phyloP scores from a whole-genome alignment of 2,888 invertebrate genomes.

The Alentia gelatinosa region DNA sequence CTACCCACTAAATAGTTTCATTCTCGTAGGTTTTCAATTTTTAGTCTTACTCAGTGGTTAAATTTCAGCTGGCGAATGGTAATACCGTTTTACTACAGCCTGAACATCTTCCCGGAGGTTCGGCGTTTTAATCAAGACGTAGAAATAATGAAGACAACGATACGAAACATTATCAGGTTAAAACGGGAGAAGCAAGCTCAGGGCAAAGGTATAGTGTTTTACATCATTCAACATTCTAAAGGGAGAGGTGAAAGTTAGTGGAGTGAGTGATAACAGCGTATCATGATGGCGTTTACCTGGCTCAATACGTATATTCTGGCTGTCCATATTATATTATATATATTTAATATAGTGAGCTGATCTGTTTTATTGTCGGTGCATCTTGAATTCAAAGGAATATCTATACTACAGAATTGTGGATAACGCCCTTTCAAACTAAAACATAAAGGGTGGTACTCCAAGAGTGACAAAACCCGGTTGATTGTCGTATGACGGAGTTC shows the following conservation, averaged over 20 bases:
- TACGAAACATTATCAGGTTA: slow-evolving; percentile 61
- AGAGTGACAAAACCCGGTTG: too few relatives aligned
- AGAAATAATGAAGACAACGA: slow-evolving; percentile 54
- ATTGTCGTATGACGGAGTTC: too few relatives aligned
- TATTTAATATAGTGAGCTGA: not conserved
- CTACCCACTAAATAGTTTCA: not conserved
- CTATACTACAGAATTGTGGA: too few relatives aligned
- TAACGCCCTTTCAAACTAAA: too few relatives aligned
- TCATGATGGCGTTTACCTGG: not conserved
- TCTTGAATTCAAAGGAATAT: too few relatives aligned
- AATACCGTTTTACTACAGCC: slow-evolving; percentile 58
- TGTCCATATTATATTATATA: not conserved
- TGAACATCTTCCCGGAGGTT: slow-evolving; percentile 57
- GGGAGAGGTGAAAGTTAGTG: not conserved
- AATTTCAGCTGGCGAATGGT: slow-evolving; percentile 58
- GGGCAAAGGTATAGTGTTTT: not conserved
- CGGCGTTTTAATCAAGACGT: slow-evolving; percentile 55
- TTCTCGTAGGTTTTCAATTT: not conserved
- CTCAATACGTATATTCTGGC: not conserved
- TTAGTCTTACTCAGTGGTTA: not conserved
- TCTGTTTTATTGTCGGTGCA: not conserved
- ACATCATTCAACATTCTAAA: not conserved
- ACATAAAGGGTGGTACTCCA: too few relatives aligned
- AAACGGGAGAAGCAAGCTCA: slow-evolving; percentile 55
- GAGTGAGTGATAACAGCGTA: not conserved